Evolutionary conservation across 2,797 vertebrate species (phyloP).

Genomic region (Sebastolobus alascanus): DNA sequence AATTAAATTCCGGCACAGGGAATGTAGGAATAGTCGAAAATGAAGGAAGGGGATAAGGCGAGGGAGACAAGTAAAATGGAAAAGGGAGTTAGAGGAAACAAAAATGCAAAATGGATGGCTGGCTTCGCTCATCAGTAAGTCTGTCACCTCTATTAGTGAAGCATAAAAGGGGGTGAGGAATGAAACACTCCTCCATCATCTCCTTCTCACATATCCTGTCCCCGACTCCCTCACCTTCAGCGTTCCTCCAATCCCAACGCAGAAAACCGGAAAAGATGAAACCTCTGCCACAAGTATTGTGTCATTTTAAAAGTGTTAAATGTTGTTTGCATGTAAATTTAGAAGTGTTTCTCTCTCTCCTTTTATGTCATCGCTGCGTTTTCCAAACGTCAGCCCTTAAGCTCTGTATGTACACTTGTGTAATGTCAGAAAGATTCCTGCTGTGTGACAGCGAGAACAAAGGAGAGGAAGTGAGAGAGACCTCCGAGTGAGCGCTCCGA

Average conservation of each 20-base stretch:
- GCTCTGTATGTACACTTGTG: not conserved
- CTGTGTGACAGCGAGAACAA: constrained; percentile 18
- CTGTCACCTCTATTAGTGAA: constrained; percentile 40
- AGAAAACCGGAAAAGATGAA: not conserved
- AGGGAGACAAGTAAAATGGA: not conserved
- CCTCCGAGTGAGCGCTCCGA: not conserved
- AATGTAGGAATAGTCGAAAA: not conserved
- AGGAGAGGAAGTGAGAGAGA: constrained; percentile 25
- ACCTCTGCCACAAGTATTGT: not conserved
- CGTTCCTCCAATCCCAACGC: not conserved
- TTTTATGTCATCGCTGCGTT: constrained; percentile 36
- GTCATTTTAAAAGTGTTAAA: constrained; percentile 24
- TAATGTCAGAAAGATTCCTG: not conserved
- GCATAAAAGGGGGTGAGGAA: constrained; percentile 31
- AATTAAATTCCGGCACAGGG: not conserved
- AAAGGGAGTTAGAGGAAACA: not conserved
- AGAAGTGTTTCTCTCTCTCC: constrained; percentile 2
- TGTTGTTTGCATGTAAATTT: constrained; percentile 41
- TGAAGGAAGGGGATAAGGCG: not conserved
- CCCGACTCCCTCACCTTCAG: not conserved
- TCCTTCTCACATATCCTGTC: not conserved
- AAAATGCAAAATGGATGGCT: constrained; percentile 21
- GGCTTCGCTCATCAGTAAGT: constrained; percentile 29
- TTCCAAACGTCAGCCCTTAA: constrained; percentile 1
- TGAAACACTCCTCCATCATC: constrained; percentile 41